A percentile compares a stretch with the other conserved stretches of the same genome.
Conservation (phyloP, 2,113 vertebrate species). For the Phyllopteryx taeniolatus region DNA sequence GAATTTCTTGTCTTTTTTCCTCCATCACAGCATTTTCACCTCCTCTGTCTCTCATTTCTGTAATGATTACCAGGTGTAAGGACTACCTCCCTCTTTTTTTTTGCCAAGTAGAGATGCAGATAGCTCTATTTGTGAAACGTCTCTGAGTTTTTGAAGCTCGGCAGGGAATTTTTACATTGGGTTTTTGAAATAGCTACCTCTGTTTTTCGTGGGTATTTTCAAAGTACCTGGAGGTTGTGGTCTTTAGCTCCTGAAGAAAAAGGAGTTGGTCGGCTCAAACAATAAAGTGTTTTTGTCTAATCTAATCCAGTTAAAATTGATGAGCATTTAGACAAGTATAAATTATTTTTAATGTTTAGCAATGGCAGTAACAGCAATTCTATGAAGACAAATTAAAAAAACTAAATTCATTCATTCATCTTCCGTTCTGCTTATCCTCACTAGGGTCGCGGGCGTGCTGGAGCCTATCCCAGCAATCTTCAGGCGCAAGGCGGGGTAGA, state of each 20-base stretch:
- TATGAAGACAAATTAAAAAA: too few species aligned
- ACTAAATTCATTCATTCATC: too few species aligned
- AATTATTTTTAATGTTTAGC: constrained; percentile 22
- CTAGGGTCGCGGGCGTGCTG: too few species aligned
- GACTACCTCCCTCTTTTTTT: constrained; percentile 36
- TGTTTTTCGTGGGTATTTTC: constrained; percentile 34
- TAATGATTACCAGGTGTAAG: constrained; percentile 74
- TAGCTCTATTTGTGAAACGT: constrained; percentile 69
- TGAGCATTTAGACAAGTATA: constrained; percentile 14
- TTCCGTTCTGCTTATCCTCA: too few species aligned
- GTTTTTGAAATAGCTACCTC: constrained; percentile 48
- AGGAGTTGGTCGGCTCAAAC: constrained; percentile 25
- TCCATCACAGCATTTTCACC: constrained; percentile 68
- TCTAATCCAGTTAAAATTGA: constrained; percentile 10
- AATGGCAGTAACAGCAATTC: too few species aligned
- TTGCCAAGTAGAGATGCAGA: constrained; percentile 64
- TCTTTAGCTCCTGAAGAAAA: constrained; percentile 26
- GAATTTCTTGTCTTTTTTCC: constrained; percentile 74
- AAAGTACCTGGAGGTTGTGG: constrained; percentile 34
- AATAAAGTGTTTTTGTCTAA: neutral
- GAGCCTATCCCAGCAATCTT: too few species aligned
- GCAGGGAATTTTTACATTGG: constrained; percentile 49
- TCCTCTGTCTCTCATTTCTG: constrained; percentile 74
- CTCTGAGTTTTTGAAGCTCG: constrained; percentile 70
- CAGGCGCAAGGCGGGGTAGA: too few species aligned